Conservation (phyloP, 2,113 vertebrate genomes). For the Accipiter virgatus region DNA sequence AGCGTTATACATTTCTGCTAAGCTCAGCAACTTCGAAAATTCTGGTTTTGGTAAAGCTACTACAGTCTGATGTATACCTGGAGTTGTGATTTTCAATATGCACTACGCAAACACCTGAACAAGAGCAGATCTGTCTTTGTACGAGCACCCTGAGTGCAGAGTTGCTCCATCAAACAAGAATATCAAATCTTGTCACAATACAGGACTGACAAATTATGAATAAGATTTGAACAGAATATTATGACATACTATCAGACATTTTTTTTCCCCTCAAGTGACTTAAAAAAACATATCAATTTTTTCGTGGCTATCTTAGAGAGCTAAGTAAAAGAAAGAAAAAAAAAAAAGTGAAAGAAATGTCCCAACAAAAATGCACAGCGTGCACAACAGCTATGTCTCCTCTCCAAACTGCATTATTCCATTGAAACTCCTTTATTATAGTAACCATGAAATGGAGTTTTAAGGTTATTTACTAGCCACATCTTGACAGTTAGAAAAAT, state of each 20-base stretch:
- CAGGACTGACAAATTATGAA: not conserved
- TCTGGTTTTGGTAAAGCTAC: not conserved
- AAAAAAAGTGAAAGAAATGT: not conserved
- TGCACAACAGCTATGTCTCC: not conserved
- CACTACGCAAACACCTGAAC: not conserved
- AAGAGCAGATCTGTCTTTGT: not conserved
- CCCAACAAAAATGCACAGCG: constrained; percentile 2
- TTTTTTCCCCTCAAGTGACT: not conserved
- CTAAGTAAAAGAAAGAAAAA: not conserved
- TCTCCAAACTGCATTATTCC: not conserved
- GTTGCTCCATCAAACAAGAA: not conserved
- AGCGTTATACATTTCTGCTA: not conserved
- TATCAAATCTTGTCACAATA: not conserved
- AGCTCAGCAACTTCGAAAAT: not conserved
- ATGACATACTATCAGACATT: not conserved
- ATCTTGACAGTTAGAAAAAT: constrained; percentile 51
- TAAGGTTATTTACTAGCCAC: constrained; percentile 16
- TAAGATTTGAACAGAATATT: not conserved
- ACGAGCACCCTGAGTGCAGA: not conserved
- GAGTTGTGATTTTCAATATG: not conserved
- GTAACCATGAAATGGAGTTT: constrained; percentile 6
- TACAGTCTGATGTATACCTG: not conserved
- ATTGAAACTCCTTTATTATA: constrained; percentile 5
- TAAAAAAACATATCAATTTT: not conserved
- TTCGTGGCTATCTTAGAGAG: not conserved